A percentile compares a stretch with the other conserved stretches of the same genome.
phyloP scores from a whole-genome alignment of 1,140 invertebrate genomes.

The Aphaenogaster ashmeadi region DNA sequence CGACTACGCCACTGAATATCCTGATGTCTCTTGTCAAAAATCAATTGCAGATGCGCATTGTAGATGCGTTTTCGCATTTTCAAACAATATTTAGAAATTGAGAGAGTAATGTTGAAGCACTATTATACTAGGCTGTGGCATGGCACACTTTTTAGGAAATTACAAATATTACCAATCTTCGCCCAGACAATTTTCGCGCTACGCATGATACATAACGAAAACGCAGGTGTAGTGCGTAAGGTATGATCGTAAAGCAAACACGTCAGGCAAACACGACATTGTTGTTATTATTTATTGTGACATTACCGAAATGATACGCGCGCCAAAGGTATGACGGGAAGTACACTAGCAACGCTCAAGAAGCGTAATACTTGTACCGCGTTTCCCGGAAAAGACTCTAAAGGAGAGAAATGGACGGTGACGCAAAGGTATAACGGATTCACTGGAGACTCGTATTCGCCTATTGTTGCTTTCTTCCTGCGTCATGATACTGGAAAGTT shows the following conservation, averaged over 20 bases:
- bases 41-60: no score
- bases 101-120: neutral
- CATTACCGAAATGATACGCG: constrained; percentile 3
- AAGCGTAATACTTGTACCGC: constrained; percentile 23
- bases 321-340: neutral
- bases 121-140: neutral
- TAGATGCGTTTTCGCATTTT: neutral
- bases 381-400: constrained; percentile 23
- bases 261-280: constrained; percentile 11
- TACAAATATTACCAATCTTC: neutral
- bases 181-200: neutral
- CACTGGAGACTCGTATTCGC: constrained; percentile 29
- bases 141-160: neutral
- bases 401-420: constrained; percentile 49
- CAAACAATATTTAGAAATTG: neutral
- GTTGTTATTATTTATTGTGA: constrained; percentile 40
- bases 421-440: constrained; percentile 33
- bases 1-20: no score
- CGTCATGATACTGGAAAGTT: constrained; percentile 20
- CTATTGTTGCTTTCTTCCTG: constrained; percentile 4
- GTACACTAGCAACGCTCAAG: neutral
- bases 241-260: neutral
- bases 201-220: neutral
- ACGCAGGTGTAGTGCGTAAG: neutral
- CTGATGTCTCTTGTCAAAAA: no score